Base-by-base conservation (phyloP, 2,797 vertebrate species). In the Dryobates pubescens region DNA sequence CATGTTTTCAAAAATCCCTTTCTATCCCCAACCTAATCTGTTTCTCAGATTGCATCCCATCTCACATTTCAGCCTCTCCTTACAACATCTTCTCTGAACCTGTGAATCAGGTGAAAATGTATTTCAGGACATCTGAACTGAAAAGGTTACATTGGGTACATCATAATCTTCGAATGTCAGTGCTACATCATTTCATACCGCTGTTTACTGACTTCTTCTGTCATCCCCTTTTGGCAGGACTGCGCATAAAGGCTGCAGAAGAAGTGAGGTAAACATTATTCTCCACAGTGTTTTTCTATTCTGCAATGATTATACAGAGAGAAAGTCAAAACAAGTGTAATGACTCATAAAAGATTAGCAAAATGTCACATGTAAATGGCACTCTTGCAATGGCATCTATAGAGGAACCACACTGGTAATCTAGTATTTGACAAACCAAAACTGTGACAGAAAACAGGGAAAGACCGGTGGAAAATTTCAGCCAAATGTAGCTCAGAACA, bases 301-400 rank as follows among this genome's bases (percentile, higher is more conserved):
- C 59, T 43, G 63, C 34, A 63, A 36, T 67, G 73, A 62, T 90
- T 87, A 89, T 18, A 70, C 2, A 8, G 58, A 75, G 27, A 86
- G n/a, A 77, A 94, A 92, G 57, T 69, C 61, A 94, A 92, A 95
- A 87, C 38, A 68, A 92, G 36, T 47, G n/a, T 58, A 87, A 88
- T 64, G 63, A 96, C 78, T 84, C 88, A 89, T 38, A 68, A 78
- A 96, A 85, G 27, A 83, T 70, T 53, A 90, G 45, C 34, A 81
- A 76, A 94, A 85, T 3, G 10, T 80, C 67, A 73, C 61, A 90
- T 20, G 15, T 36, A 75, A 85, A 29, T 49, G 69, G 53, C 23
- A 65, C 16, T 64, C 70, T 49, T 36, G 27, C 61, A n/a, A 76
- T 83, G 70, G 54, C 57, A 81, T 67, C 79, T 80, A 19, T 1